Conservation (phyloP, 2,113 vertebrate species). For the Dipodomys spectabilis region DNA sequence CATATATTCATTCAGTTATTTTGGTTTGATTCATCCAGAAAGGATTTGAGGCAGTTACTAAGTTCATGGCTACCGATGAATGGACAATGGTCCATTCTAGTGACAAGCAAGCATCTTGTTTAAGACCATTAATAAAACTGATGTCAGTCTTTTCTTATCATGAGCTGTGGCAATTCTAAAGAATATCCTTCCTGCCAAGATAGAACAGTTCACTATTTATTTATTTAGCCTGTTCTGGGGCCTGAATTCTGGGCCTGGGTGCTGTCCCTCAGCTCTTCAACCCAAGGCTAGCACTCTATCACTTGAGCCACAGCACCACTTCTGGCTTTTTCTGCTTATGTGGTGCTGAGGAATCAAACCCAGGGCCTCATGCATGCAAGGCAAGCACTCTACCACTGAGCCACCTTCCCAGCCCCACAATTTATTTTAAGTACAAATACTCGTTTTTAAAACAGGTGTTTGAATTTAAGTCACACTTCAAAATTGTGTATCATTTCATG, state of each 20-base stretch:
- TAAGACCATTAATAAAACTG: conserved; percentile 28
- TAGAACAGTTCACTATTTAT: not conserved
- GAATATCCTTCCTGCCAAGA: not conserved
- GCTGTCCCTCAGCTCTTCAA: too few species aligned
- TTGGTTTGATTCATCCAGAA: conserved; percentile 33
- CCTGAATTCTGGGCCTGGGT: too few species aligned
- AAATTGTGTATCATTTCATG: conserved; percentile 14
- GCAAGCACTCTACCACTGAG: too few species aligned
- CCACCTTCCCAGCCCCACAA: too few species aligned
- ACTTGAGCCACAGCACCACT: too few species aligned
- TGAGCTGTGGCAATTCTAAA: conserved; percentile 13
- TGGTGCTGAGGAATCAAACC: too few species aligned
- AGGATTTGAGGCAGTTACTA: not conserved
- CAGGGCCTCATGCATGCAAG: too few species aligned
- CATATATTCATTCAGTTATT: not conserved
- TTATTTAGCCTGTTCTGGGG: too few species aligned
- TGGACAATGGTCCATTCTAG: not conserved
- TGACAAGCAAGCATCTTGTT: conserved; percentile 16
- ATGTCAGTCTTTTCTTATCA: conserved; percentile 13
- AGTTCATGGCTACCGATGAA: not conserved
- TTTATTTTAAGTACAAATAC: conserved; percentile 44
- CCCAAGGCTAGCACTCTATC: too few species aligned
- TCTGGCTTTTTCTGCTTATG: too few species aligned
- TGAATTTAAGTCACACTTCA: conserved; percentile 33
- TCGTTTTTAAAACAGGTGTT: conserved; percentile 47